These are phyloP conservation scores for Drosophila chauvacae DNA, from an alignment of 1,140 invertebrate species.

Conservation along the genomic window DNA sequence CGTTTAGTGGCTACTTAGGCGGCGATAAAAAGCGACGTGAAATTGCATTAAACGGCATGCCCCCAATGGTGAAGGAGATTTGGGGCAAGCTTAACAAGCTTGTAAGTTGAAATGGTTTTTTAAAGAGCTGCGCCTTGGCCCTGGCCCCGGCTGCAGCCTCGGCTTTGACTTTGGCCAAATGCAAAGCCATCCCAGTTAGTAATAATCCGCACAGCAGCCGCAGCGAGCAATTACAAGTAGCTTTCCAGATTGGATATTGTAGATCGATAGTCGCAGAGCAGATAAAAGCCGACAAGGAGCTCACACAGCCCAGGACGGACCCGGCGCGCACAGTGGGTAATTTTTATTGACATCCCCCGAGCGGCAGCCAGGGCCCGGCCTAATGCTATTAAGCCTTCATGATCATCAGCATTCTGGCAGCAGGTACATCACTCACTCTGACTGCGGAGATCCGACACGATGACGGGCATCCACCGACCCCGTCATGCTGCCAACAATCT, in stretches of 20 bases:
- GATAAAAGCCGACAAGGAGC: slow-evolving; percentile 39
- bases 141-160: not conserved
- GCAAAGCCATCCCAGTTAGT: slow-evolving; percentile 54
- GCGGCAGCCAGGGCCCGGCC: slow-evolving; percentile 26
- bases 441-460: slow-evolving; percentile 32
- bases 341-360: slow-evolving; percentile 60
- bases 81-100: slow-evolving; percentile 82
- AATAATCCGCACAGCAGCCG: slow-evolving; percentile 61
- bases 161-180: slow-evolving; percentile 19
- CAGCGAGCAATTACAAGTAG: slow-evolving; percentile 73
- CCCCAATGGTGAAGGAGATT: slow-evolving; percentile 54
- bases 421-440: slow-evolving; percentile 72
- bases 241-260: slow-evolving; percentile 67
- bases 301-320: not conserved
- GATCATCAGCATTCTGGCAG: slow-evolving; percentile 68
- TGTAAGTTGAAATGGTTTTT: slow-evolving; percentile 80
- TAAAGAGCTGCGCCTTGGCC: slow-evolving; percentile 68
- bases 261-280: slow-evolving; percentile 48
- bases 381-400: slow-evolving; percentile 75
- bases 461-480: slow-evolving; percentile 29
- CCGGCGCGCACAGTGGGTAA: slow-evolving; percentile 49
- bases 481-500: slow-evolving; percentile 76
- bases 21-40: slow-evolving; percentile 78
- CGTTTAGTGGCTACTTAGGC: slow-evolving; percentile 82
- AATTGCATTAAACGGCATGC: slow-evolving; percentile 75